A percentile compares a stretch with the other conserved stretches of the same genome.
Evolutionary conservation across 2,113 vertebrate species (phyloP).

Genomic region (Azemiops feae): DNA sequence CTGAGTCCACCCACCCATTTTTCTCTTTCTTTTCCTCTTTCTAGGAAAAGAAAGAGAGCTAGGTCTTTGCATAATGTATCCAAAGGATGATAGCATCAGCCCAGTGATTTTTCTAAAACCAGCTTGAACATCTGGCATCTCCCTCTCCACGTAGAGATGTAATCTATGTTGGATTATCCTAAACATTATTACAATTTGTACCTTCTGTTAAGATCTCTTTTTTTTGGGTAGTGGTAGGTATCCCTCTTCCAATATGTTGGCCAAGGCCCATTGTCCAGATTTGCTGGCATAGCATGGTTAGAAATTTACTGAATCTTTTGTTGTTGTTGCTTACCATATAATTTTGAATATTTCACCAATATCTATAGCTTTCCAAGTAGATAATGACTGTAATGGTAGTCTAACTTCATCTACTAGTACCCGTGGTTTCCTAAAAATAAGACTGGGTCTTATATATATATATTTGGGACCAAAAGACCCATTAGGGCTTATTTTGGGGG

Average conservation of each 20-base stretch:
- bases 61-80: background rate
- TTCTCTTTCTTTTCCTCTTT: background rate
- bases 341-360: background rate
- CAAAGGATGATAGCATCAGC: background rate
- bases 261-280: background rate
- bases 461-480: no score
- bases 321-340: background rate
- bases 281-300: background rate
- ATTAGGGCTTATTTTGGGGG: no score
- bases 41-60: background rate
- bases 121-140: background rate
- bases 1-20: background rate
- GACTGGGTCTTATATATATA: no score
- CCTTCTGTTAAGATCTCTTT: background rate
- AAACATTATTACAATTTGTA: background rate
- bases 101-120: background rate
- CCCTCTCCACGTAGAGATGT: background rate
- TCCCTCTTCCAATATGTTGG: background rate
- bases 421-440: no score
- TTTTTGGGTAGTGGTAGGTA: background rate
- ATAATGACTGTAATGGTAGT: background rate
- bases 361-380: no score
- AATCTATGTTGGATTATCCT: background rate
- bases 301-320: background rate
- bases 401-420: background rate